Conservation (phyloP, 2,113 vertebrate species). For the Xenus cinereus region DNA sequence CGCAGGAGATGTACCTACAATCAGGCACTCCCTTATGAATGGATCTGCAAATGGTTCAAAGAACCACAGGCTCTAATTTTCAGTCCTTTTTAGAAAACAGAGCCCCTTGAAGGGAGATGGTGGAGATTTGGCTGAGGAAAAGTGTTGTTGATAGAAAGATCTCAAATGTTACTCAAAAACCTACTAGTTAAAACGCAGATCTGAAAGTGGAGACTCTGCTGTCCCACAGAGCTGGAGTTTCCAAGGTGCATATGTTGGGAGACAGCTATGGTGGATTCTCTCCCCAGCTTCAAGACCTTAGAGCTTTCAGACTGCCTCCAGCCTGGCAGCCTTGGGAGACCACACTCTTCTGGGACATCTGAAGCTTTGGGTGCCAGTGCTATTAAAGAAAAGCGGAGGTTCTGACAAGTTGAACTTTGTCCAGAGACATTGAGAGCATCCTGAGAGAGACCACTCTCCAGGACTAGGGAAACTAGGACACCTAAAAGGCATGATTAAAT, state of each 20-base stretch:
- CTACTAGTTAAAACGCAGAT: neutral
- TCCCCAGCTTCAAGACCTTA: neutral
- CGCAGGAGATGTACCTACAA: neutral
- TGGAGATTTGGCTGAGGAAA: neutral
- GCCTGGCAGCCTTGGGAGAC: neutral
- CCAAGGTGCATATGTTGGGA: neutral
- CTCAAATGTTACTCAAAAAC: neutral
- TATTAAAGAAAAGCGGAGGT: neutral
- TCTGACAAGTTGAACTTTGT: neutral
- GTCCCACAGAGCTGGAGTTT: neutral
- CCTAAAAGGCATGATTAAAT: neutral
- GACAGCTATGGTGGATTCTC: neutral
- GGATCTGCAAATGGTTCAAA: neutral
- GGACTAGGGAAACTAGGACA: neutral
- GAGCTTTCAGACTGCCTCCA: neutral
- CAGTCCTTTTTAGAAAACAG: neutral
- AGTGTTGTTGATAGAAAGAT: neutral
- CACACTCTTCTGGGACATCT: neutral
- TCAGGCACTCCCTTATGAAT: accelerated
- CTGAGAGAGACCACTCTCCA: neutral
- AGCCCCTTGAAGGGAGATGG: neutral
- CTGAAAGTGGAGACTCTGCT: neutral
- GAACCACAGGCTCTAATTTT: neutral
- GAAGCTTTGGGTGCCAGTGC: neutral
- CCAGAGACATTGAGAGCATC: neutral